Base-by-base conservation (phyloP, 2,888 invertebrate species). In the Leptinotarsa juncta region DNA sequence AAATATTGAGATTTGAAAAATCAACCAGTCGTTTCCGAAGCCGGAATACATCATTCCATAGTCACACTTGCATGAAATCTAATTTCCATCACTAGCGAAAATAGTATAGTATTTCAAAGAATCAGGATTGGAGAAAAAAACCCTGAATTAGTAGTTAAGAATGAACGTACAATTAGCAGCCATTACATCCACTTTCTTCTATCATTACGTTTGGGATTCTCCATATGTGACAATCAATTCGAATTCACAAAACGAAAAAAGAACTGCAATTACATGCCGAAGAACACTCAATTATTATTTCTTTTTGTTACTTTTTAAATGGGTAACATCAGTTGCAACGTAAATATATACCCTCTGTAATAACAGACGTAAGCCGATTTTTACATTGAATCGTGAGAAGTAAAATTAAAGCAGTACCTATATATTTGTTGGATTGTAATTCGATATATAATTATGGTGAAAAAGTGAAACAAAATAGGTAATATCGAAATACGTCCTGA, bases 211-310 rank as follows among this genome's bases (percentile, higher is more conserved):
- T 57, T 23, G 23, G 23, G 57, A 57, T 57, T 57, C 57, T 57
- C 57, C 57, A 57, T 57, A 57, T 57, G 57, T 23, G 57, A 57
- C 57, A 57, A 57, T 26, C 57, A 57, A 57, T 20, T 57, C 57
- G 4, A 57, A 57, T 23, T 57, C 57, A 12, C 57, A 4, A 57
- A 57, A 23, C 20, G 20, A 57, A 57, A 57, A 57, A 57, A 57
- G 23, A 12, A 15, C 15, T 57, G 57, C 23, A 57, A 57, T 57
- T 57, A 57, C 23, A 23, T 57, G 57, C 15, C 23, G 57, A 57
- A 57, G 57, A 57, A 57, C 57, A 57, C 57, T 57, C 23, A 57
- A 57, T 57, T 23, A 57, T 57, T 20, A 23, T 57, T 57, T 57
- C 57, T 26, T 57, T 57, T 57, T 57, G 57, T 57, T 57, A 57